Conservation (phyloP, 2,113 vertebrate species). For the Antennarius striatus region DNA sequence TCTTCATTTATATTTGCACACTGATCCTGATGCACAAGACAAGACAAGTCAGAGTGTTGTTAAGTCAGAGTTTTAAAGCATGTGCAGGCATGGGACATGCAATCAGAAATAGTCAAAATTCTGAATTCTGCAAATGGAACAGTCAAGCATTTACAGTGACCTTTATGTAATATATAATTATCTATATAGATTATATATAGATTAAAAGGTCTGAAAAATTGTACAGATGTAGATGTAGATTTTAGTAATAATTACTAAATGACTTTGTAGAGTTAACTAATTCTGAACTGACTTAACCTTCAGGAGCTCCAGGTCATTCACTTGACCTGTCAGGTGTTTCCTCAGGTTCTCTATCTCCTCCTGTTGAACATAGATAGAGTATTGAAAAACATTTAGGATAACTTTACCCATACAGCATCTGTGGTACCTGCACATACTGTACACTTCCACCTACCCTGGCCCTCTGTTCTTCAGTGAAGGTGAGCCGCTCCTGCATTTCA, state of each 20-base stretch:
- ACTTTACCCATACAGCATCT: conserved; percentile 10
- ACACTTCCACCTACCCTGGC: conserved; percentile 65
- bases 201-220: too few relatives aligned
- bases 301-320: conserved; percentile 43
- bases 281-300: conserved; percentile 58
- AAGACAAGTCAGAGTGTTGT: conserved; percentile 16
- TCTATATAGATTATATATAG: neutral
- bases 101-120: neutral
- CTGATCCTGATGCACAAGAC: conserved; percentile 53
- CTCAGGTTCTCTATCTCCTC: conserved; percentile 58
- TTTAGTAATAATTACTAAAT: neutral
- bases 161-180: conserved; percentile 2
- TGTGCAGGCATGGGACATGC: neutral
- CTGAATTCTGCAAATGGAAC: neutral
- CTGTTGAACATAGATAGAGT: conserved; percentile 48
- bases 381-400: conserved; percentile 3
- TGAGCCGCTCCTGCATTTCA: conserved; percentile 69
- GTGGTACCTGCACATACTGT: conserved; percentile 36
- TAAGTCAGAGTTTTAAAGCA: conserved; percentile 15
- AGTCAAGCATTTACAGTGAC: conserved; percentile 2
- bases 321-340: conserved; percentile 54
- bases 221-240: neutral
- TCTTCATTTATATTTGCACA: conserved; percentile 32
- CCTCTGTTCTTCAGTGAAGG: conserved; percentile 59
- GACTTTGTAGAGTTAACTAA: neutral